Evolutionary conservation across 1,140 invertebrate species (phyloP).

Genomic region (Leptinotarsa undecemlineata): DNA sequence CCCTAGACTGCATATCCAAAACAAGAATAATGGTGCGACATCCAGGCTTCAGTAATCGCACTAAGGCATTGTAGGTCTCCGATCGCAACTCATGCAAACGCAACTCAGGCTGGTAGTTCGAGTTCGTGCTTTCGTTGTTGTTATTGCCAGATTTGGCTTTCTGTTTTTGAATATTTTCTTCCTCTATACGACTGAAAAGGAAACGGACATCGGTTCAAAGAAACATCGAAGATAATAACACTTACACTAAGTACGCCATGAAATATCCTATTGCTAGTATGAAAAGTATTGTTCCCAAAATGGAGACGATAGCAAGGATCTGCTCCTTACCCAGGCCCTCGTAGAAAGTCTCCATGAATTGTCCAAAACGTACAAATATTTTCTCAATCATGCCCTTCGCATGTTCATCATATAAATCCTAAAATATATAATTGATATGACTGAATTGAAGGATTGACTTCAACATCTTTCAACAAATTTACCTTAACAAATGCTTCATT

Average conservation of each 20-base stretch:
- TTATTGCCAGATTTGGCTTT: constrained; percentile 56
- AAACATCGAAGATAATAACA: constrained; percentile 36
- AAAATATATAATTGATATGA: constrained; percentile 11
- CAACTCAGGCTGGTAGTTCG: constrained; percentile 66
- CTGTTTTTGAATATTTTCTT: constrained; percentile 73
- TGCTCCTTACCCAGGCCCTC: constrained; percentile 80
- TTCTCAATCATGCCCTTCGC: constrained; percentile 73
- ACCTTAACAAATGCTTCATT: constrained; percentile 72
- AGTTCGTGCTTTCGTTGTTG: constrained; percentile 54
- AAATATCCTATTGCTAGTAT: constrained; percentile 83
- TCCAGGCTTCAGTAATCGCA: constrained; percentile 91
- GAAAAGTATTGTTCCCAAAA: constrained; percentile 78
- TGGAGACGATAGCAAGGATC: constrained; percentile 78
- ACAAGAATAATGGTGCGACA: constrained; percentile 91
- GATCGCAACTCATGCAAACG: constrained; percentile 89
- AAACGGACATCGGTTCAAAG: too few relatives aligned
- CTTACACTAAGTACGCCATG: constrained; percentile 86
- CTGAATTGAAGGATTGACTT: not conserved
- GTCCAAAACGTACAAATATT: constrained; percentile 67
- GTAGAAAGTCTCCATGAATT: constrained; percentile 74
- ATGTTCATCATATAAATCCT: constrained; percentile 77
- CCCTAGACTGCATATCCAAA: constrained; percentile 84
- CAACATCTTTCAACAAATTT: constrained; percentile 23
- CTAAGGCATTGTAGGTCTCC: constrained; percentile 94
- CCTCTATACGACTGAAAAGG: constrained; percentile 62